phyloP scores from a whole-genome alignment of 2,797 vertebrate species.

The Gastrophryne carolinensis region DNA sequence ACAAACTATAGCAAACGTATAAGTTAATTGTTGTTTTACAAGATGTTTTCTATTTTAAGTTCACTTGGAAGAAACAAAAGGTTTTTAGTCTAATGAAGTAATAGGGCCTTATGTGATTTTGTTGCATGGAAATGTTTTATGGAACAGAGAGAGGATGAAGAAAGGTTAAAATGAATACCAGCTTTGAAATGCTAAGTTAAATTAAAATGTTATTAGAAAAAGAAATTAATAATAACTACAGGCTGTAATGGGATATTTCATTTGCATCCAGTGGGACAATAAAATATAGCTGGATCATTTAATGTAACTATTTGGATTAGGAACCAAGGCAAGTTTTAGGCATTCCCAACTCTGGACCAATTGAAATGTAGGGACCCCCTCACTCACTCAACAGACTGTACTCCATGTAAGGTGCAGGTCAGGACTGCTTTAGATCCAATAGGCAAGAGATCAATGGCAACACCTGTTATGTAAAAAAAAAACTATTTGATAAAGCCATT shows the following conservation, averaged over 20 bases:
- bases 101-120: constrained; percentile 39
- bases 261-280: too few species aligned
- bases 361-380: too few species aligned
- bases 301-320: too few species aligned
- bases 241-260: neutral
- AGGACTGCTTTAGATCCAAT: too few species aligned
- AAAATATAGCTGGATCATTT: too few species aligned
- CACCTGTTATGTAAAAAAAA: too few species aligned
- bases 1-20: constrained; percentile 20
- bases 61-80: constrained; percentile 31
- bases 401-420: too few species aligned
- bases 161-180: constrained; percentile 17
- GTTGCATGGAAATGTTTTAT: constrained; percentile 5
- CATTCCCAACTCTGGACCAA: too few species aligned
- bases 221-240: neutral
- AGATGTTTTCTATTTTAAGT: constrained; percentile 42
- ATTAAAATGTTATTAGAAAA: neutral
- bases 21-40: constrained; percentile 16
- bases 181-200: constrained; percentile 1
- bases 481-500: too few species aligned
- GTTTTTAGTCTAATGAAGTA: constrained; percentile 45
- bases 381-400: too few species aligned
- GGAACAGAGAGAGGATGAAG: neutral
- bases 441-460: too few species aligned
- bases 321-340: too few species aligned